Percentiles rank a stretch among this genome's conserved stretches.
Evolutionary conservation across 2,797 vertebrate genomes (phyloP).

Genomic region (Dermochelys coriacea): DNA sequence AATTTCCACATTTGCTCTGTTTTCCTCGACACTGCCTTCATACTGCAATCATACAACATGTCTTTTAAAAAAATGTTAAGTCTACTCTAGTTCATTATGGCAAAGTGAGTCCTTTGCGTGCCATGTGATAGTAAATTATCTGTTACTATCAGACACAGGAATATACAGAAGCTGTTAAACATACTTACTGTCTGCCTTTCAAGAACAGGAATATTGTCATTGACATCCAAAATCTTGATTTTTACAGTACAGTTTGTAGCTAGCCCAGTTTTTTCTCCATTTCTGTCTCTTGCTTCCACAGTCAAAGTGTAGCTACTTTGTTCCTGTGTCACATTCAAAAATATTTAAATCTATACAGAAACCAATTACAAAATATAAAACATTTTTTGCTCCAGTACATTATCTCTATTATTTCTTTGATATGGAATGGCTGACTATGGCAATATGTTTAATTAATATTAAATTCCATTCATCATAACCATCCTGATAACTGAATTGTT

Average conservation of each 20-base stretch:
- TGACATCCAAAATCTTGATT: constrained; percentile 91
- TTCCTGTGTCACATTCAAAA: constrained; percentile 68
- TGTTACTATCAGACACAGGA: neutral
- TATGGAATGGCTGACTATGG: neutral
- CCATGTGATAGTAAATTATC: neutral
- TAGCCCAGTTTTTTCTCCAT: constrained; percentile 76
- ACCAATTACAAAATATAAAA: neutral
- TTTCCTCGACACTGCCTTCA: constrained; percentile 87
- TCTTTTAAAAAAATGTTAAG: neutral
- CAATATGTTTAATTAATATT: neutral
- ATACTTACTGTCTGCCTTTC: constrained; percentile 83
- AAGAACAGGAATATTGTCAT: constrained; percentile 90
- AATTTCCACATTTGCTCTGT: constrained; percentile 85
- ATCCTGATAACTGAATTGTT: neutral
- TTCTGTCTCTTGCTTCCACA: constrained; percentile 86
- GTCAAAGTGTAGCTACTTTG: constrained; percentile 85
- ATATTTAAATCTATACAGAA: neutral
- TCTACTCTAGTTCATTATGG: neutral
- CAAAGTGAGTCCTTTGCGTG: neutral
- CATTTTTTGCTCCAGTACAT: neutral
- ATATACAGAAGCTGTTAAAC: neutral
- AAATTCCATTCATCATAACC: neutral
- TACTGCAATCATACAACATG: constrained; percentile 79
- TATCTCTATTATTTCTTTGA: neutral
- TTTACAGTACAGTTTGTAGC: constrained; percentile 84